Evolutionary conservation across 2,113 vertebrate species (phyloP), one percentile per base, ranked within the genome.

Genomic region (Emydura subglobosa): DNA sequence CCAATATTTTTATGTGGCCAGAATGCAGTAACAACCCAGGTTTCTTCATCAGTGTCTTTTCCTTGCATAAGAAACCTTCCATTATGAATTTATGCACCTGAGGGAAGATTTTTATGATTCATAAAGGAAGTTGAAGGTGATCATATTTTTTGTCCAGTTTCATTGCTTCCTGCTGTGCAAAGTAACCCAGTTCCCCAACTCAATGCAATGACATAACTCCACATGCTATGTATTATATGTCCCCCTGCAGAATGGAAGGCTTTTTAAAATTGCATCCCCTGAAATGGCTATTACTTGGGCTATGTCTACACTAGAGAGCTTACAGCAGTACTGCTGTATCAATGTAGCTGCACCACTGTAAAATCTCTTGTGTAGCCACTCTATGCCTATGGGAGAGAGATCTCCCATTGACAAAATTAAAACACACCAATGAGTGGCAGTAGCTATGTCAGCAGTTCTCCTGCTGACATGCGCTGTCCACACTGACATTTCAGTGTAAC

Each of bases 1-100:
- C 85, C 5, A 2, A 5, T 55, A 1, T 55, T 88, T 86, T 82
- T 84, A 1, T 65, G n/a, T n/a, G 0, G 0, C 29, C 4, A 13
- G n/a, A 57, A n/a, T 54, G 68, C 91, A 76, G 78, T 27, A 49
- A 44, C 59, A 87, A 39, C 11, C 1, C 19, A 68, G n/a, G 68
- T 44, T 3, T 2, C 22, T 68, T 89, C 39, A 24, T 7, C 0
- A 0, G 68, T 68, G 39, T 44, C 21, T 85, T 93, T 85, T 44
- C 39, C 50, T 53, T 91, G 80, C 10, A 44, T 44, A 44, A 85
- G 79, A 25, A 94, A 54, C n/a, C 50, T 83, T 22, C 17, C 84
- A 51, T 50, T 81, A 49, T 12, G 25, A 44, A 88, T 87, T 61
- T 81, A 25, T 57, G 80, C 90, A 85, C 85, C 61, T 51, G 16